A percentile compares a stretch with the other conserved stretches of the same genome.
Evolutionary conservation across 2,113 vertebrate genomes (phyloP).

Genomic region (Prolemur simus): DNA sequence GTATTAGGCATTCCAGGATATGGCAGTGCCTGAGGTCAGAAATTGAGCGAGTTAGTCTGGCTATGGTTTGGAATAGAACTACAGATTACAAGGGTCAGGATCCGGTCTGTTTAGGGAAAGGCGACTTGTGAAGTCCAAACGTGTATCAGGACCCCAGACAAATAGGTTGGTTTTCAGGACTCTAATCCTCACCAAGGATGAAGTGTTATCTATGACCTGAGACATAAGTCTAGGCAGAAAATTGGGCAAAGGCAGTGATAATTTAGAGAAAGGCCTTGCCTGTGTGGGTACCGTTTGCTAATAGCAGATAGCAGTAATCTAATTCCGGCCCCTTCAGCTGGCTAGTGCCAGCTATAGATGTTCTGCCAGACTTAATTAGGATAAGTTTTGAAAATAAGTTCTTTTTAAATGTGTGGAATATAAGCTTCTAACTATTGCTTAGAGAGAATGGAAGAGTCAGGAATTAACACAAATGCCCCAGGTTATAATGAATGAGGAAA

Average conservation of each 20-base stretch:
- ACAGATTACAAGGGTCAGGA: not conserved
- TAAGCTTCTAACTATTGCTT: not conserved
- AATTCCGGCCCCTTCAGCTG: not conserved
- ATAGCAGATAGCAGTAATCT: not conserved
- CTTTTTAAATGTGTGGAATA: not conserved
- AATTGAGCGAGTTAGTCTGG: not conserved
- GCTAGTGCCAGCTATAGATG: not conserved
- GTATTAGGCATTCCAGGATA: not conserved
- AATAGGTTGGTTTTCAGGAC: not conserved
- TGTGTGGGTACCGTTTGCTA: not conserved
- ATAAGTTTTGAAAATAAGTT: not conserved
- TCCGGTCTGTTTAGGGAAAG: not conserved
- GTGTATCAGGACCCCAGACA: not conserved
- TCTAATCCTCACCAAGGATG: not conserved
- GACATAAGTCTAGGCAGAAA: not conserved
- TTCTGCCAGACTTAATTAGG: not conserved
- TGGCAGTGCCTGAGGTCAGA: not conserved
- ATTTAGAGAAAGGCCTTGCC: not conserved
- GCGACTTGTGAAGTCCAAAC: not conserved
- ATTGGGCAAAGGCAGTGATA: not conserved
- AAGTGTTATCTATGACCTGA: not conserved
- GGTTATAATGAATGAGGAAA: not conserved
- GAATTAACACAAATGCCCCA: not conserved
- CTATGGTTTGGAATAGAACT: not conserved
- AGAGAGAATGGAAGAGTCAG: not conserved